Percentiles rank a stretch among this genome's conserved stretches.
Evolutionary conservation across 2,113 vertebrate genomes (phyloP).

Genomic region (Muscicapa adusta): DNA sequence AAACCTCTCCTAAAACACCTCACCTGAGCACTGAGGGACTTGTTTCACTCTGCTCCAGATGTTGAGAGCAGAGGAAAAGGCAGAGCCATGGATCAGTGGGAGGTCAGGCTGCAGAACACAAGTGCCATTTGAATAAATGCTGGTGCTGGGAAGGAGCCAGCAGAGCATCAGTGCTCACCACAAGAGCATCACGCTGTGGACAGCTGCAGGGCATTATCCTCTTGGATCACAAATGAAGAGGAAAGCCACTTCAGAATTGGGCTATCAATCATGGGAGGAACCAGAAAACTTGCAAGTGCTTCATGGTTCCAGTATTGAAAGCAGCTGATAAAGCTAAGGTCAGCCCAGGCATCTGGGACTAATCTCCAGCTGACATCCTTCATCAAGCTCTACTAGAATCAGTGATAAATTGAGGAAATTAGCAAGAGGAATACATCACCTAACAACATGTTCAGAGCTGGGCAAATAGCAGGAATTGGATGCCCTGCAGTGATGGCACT

Average conservation of each 20-base stretch:
- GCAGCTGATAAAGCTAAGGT: constrained; percentile 57
- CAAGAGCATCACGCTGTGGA: constrained; percentile 45
- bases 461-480: background rate
- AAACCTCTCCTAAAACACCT: background rate
- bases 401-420: constrained; percentile 4
- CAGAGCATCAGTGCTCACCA: background rate
- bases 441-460: background rate
- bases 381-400: constrained; percentile 45
- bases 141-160: constrained; percentile 3
- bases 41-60: background rate
- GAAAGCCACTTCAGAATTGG: constrained; percentile 35
- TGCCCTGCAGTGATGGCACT: background rate
- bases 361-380: constrained; percentile 49
- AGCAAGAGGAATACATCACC: constrained; percentile 4
- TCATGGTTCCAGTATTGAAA: constrained; percentile 41
- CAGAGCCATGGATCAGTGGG: background rate
- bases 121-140: background rate
- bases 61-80: background rate
- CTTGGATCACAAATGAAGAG: background rate
- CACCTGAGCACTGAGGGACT: background rate
- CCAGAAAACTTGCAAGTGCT: constrained; percentile 37
- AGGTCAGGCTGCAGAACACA: background rate
- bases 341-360: constrained; percentile 54
- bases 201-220: constrained; percentile 62
- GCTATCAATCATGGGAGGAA: constrained; percentile 40